Conservation (phyloP, 2,888 invertebrate species). For the Diabrotica balteata region DNA sequence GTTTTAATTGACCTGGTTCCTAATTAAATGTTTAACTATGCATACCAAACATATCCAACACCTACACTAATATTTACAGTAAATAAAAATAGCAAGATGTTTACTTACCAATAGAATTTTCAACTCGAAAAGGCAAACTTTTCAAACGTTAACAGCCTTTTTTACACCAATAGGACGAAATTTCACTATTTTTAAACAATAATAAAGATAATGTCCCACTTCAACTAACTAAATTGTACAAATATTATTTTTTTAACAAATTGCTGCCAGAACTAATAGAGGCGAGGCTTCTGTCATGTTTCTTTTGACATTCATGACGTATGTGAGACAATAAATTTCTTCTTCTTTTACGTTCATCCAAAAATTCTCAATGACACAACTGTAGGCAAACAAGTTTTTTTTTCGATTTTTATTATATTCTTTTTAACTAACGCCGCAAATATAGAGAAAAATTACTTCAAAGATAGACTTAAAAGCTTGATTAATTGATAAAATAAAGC, state of each 20-base stretch:
- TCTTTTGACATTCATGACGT: constrained; percentile 8
- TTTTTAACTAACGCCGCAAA: too few relatives aligned
- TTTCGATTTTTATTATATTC: too few relatives aligned
- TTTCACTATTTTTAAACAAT: neutral
- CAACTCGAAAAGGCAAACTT: neutral
- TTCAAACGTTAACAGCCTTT: neutral
- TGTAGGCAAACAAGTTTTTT: too few relatives aligned
- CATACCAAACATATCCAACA: constrained; percentile 11
- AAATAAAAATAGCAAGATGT: constrained; percentile 27
- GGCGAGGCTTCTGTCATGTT: constrained; percentile 17
- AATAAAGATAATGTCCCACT: constrained; percentile 10
- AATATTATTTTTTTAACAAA: constrained; percentile 9
- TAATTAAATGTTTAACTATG: constrained; percentile 6
- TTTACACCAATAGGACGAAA: neutral
- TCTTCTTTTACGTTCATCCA: too few relatives aligned
- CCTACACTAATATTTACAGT: constrained; percentile 22
- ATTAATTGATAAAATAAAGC: too few relatives aligned
- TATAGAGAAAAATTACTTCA: too few relatives aligned
- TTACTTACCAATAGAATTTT: constrained; percentile 17
- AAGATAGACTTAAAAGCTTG: too few relatives aligned
- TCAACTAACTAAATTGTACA: constrained; percentile 7
- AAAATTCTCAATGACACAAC: too few relatives aligned
- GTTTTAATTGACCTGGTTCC: constrained; percentile 1
- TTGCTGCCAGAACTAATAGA: constrained; percentile 7
- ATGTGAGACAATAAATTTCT: neutral